These are phyloP conservation scores for Thereva nobilitata DNA, from an alignment of 2,888 invertebrate genomes.

Conservation along the genomic window DNA sequence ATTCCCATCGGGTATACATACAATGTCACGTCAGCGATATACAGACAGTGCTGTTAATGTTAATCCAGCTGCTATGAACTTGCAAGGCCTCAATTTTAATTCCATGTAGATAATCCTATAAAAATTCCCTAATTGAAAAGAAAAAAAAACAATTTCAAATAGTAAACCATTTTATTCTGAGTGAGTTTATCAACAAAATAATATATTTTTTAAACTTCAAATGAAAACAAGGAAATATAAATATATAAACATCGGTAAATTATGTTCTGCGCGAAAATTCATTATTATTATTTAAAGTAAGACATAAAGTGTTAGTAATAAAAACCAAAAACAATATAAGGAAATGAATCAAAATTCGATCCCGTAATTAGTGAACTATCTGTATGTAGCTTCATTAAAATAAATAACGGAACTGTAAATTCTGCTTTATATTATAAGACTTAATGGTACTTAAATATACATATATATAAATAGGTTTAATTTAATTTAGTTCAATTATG, in stretches of 20 bases:
- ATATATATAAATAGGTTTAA: constrained; percentile 3
- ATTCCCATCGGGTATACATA: constrained; percentile 65
- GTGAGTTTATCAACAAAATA: not conserved
- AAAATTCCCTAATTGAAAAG: not conserved
- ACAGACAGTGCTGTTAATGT: constrained; percentile 58
- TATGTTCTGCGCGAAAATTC: not conserved
- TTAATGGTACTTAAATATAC: constrained; percentile 3
- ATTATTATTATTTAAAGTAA: constrained; percentile 11
- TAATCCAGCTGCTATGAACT: constrained; percentile 68
- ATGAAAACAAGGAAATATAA: not conserved
- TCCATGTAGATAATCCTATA: constrained; percentile 65
- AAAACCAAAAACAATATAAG: constrained; percentile 16
- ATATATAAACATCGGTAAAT: not conserved
- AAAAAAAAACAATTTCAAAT: not conserved
- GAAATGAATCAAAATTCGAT: not conserved
- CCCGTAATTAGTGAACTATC: not conserved
- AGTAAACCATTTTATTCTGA: not conserved
- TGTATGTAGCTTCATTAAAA: not conserved
- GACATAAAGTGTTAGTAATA: constrained; percentile 10
- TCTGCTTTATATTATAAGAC: constrained; percentile 4
- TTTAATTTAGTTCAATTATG: constrained; percentile 30
- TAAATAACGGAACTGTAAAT: not conserved
- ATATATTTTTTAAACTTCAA: no score
- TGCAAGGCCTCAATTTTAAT: constrained; percentile 77
- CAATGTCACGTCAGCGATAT: constrained; percentile 61